Evolutionary conservation across 2,113 vertebrate species (phyloP), one percentile per base, ranked within the genome.

Genomic region (Isichthys henryi): DNA sequence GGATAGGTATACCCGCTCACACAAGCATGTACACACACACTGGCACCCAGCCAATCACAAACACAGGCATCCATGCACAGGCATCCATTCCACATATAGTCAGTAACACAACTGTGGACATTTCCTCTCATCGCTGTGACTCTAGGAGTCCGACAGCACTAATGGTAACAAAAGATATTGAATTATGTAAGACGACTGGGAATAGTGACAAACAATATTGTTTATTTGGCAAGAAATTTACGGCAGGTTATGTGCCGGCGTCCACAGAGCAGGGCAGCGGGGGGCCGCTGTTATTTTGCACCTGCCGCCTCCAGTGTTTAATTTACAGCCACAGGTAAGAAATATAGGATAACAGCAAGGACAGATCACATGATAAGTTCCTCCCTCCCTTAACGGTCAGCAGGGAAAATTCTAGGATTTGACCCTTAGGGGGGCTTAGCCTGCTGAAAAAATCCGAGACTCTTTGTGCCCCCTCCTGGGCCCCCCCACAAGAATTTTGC

Each of bases 141-240:
- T 70, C 62, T 70, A 27, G 62, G 10, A 70, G n/a, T 27, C 62
- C 1, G 10, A 70, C 62, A 45, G 46, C 77, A 84, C 84, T 88
- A 56, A 92, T 1, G 19, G 91, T 95, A 93, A 95, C 58, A 87
- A 93, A 92, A 92, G 90, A 52, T 31, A 15, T 91, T 93, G 19
- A 93, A 93, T 93, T 58, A 89, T 92, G 92, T 90, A 93, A 91
- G 9, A 83, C 89, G 90, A 90, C 86, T 91, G 90, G 88, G 90
- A 0, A 58, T 10, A 87, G 89, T 91, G 86, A 87, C 90, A 62
- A 91, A 87, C 86, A 53, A 50, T 84, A 82, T 35, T 35, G 87
- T 89, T 85, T 43, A 35, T 90, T 48, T 80, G 88, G 31, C 88
- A 88, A 89, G 90, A 90, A 90, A 23, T 77, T 56, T 88, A 31